Conservation (phyloP, 2,888 invertebrate genomes). For the Rhingia campestris region DNA sequence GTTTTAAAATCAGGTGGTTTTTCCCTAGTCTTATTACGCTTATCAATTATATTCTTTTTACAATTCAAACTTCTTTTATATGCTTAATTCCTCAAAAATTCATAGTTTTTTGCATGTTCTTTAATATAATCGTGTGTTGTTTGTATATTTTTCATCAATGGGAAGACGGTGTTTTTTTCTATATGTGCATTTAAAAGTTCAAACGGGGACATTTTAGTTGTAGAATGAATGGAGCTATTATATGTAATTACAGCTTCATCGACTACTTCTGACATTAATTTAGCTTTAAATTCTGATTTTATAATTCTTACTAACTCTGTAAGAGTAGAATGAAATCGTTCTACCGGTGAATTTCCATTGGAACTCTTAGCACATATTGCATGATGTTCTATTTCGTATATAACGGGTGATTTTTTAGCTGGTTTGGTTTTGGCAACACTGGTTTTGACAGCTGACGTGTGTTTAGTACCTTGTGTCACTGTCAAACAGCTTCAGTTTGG, state of each 20-base stretch:
- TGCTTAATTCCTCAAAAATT: slow-evolving; percentile 8
- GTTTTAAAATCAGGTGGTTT: background rate
- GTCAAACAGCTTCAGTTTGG: too few species aligned
- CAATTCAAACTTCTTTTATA: slow-evolving; percentile 1
- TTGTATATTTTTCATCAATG: background rate
- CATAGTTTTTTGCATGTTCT: slow-evolving; percentile 26
- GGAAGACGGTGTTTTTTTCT: slow-evolving; percentile 10
- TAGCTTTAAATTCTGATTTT: slow-evolving; percentile 20
- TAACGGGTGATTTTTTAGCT: too few species aligned
- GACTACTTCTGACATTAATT: slow-evolving; percentile 30
- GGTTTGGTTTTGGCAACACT: too few species aligned
- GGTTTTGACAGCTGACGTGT: too few species aligned
- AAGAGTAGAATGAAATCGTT: slow-evolving; percentile 65
- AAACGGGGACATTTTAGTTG: slow-evolving; percentile 55
- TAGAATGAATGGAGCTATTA: slow-evolving; percentile 51
- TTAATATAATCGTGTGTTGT: slow-evolving; percentile 45
- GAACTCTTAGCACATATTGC: slow-evolving; percentile 51
- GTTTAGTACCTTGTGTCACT: too few species aligned
- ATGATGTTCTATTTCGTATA: slow-evolving; percentile 44
- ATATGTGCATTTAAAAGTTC: slow-evolving; percentile 54
- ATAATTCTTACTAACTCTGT: slow-evolving; percentile 56
- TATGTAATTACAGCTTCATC: slow-evolving; percentile 51
- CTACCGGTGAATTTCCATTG: slow-evolving; percentile 58
- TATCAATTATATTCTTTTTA: slow-evolving; percentile 38
- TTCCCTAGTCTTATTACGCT: slow-evolving; percentile 21